Conservation (phyloP, 2,888 invertebrate species). For the Ectemnius continuus region DNA sequence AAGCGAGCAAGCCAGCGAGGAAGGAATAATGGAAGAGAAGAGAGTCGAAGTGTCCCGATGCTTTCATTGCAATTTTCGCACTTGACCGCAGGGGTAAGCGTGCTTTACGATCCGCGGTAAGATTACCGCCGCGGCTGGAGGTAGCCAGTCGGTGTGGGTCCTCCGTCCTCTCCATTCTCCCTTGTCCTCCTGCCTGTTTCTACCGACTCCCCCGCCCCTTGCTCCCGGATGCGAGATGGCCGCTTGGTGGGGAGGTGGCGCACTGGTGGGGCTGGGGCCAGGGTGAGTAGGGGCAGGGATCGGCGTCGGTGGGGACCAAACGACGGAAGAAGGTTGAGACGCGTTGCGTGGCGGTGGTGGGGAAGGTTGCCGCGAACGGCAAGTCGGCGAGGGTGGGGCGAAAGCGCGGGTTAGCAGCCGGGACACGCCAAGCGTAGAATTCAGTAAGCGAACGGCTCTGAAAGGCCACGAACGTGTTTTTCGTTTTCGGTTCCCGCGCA, state of each 20-base stretch:
- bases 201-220: constrained; percentile 31
- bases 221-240: constrained; percentile 59
- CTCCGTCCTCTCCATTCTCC: background rate
- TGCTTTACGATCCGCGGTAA: constrained; percentile 63
- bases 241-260: constrained; percentile 11
- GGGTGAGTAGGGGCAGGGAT: too few species aligned
- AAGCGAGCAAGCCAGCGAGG: background rate
- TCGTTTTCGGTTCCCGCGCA: constrained; percentile 64
- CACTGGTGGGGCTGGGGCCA: constrained; percentile 23
- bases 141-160: constrained; percentile 18
- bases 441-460: constrained; percentile 76
- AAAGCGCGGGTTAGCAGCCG: constrained; percentile 76
- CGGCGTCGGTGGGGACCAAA: constrained; percentile 6
- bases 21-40: constrained; percentile 25
- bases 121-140: constrained; percentile 54
- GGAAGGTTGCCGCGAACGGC: constrained; percentile 57
- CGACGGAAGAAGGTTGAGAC: constrained; percentile 11
- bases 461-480: constrained; percentile 68
- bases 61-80: constrained; percentile 68
- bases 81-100: constrained; percentile 65
- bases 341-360: constrained; percentile 24
- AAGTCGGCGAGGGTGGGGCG: constrained; percentile 57
- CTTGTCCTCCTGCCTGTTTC: constrained; percentile 27
- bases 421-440: constrained; percentile 70
- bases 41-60: constrained; percentile 43